phyloP scores from a whole-genome alignment of 2,888 invertebrate genomes.

The Priocnemis perturbator region DNA sequence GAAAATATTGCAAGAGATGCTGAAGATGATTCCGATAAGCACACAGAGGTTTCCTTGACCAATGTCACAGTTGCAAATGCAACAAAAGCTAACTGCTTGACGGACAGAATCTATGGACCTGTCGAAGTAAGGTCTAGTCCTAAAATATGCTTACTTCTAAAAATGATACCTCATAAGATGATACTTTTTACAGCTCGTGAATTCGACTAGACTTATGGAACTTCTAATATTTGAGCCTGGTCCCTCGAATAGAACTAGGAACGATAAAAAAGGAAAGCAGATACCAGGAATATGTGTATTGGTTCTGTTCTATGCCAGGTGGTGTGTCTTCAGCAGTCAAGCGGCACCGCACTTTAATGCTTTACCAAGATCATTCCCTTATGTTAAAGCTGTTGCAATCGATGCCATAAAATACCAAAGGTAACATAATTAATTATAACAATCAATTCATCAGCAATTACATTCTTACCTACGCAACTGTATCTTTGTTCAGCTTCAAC shows the following conservation, averaged over 20 bases:
- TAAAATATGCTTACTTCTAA: not conserved
- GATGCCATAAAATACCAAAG: conserved; percentile 89
- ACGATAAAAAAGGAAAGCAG: conserved; percentile 75
- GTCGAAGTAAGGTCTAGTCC: conserved; percentile 62
- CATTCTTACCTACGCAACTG: not conserved
- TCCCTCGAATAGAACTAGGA: conserved; percentile 78
- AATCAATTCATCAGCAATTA: conserved; percentile 15
- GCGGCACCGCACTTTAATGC: conserved; percentile 95
- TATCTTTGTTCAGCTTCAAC: conserved; percentile 80
- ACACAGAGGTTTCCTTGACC: not conserved
- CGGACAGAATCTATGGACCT: conserved; percentile 64
- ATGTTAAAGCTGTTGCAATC: conserved; percentile 90
- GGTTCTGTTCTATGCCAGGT: conserved; percentile 91
- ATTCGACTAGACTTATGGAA: conserved; percentile 83
- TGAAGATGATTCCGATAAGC: not conserved
- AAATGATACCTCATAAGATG: not conserved
- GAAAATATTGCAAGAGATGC: not conserved
- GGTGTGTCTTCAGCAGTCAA: conserved; percentile 93
- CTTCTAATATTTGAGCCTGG: conserved; percentile 81
- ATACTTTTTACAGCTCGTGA: conserved; percentile 78
- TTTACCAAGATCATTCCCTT: conserved; percentile 89
- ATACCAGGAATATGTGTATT: conserved; percentile 83
- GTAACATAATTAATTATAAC: conserved; percentile 65
- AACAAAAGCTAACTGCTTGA: conserved; percentile 65
- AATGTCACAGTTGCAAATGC: conserved; percentile 39